phyloP scores from a whole-genome alignment of 2,113 vertebrate species.

The Mola mola region DNA sequence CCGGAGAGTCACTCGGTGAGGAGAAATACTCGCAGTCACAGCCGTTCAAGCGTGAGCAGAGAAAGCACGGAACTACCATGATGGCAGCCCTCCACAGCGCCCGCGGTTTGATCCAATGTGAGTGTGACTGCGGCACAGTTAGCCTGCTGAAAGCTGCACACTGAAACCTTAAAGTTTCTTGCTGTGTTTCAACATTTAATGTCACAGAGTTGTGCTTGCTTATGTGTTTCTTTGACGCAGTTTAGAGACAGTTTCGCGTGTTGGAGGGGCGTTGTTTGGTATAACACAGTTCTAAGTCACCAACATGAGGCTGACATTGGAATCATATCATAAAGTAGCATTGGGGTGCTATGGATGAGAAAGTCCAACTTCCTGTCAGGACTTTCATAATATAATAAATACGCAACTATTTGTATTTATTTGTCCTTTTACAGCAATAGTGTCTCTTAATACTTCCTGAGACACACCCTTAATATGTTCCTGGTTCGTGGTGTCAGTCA shows the following conservation, averaged over 20 bases:
- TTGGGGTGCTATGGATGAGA: neutral
- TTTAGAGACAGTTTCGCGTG: neutral
- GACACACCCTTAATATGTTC: neutral
- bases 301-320: slow-evolving; percentile 62
- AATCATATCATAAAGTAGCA: neutral
- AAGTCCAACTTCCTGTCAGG: neutral
- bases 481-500: neutral
- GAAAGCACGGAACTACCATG: slow-evolving; percentile 2
- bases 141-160: neutral
- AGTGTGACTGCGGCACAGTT: slow-evolving; percentile 54
- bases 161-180: neutral
- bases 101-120: slow-evolving; percentile 70
- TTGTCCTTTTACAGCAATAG: rapidly evolving
- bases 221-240: rapidly evolving
- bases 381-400: slow-evolving; percentile 3
- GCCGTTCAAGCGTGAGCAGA: neutral
- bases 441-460: rapidly evolving
- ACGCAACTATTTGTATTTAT: rapidly evolving
- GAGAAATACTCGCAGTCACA: neutral
- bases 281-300: neutral
- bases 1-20: neutral
- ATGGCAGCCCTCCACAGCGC: slow-evolving; percentile 76
- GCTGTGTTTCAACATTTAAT: rapidly evolving
- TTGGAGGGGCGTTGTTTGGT: neutral
- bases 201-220: rapidly evolving